Base-by-base conservation (phyloP, 2,113 vertebrate genomes). In the Pao palembangensis region DNA sequence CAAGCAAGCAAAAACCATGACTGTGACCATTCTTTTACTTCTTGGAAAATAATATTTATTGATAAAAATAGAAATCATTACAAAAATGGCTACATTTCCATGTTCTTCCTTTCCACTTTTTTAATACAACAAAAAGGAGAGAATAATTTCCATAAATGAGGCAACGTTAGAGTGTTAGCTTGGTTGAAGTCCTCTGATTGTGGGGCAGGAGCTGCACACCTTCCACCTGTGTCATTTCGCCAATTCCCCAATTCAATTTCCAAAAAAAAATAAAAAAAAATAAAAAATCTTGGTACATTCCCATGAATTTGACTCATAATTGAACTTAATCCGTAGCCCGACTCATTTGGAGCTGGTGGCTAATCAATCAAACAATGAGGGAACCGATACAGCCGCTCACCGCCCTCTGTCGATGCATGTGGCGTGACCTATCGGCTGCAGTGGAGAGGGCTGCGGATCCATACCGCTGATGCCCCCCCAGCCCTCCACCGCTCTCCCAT, bases 381-480 rank as follows among this genome's bases (percentile, higher is more conserved):
- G 69, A 82, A 70, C 81, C 76, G 71, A 89, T 80, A 82, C 62
- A 61, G 75, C 8, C 64, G 65, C 67, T 82, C 55, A 23, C 65
- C 68, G 62, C 56, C 55, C 52, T 58, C 69, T 55, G 69, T 85
- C 85, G 74, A 80, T 88, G 75, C 70, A 67, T 66, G 73, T 62
- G 71, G 52, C 55, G 57, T 78, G 84, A 85, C 87, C 75, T 76
- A 86, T 87, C 42, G 76, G 74, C 73, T 60, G 70, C 61, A 55
- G 55, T 55, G 69, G 53, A 43, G 61, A 74, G 42, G 38, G 51
- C 47, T 62, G 68, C 60, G 8, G 79, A 89, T 87, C 79, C 70
- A 84, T 82, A 64, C 59, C 78, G 77, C 80, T 51, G 79, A 80
- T 5, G 23, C 3, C 67, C 63, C 58, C 61, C 54, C 62, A 63